Evolutionary conservation across 2,888 invertebrate species (phyloP), one percentile per base, ranked within the genome.

Genomic region (Rhingia rostrata): DNA sequence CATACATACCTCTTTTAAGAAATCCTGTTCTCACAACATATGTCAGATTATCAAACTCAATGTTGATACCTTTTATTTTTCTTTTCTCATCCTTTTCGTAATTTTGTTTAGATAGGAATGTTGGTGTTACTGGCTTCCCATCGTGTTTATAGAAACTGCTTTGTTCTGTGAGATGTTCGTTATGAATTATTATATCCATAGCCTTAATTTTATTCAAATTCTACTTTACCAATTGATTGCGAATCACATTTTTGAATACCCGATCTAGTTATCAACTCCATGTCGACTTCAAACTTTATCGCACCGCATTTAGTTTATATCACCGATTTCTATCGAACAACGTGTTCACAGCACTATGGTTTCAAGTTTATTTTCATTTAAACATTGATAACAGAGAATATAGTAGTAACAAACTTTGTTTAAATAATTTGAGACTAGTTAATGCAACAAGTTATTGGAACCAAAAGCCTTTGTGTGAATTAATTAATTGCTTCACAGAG

Each of bases 31-130:
- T 89, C 4, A 85, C 87, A 69, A 88, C 88, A 74, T 88, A 90
- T 6, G 86, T 85, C 43, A 91, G 87, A 86, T 91, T 89, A 6
- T 90, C 88, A 84, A 91, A 91, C 33, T 89, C 89, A 37, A 91
- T 89, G 74, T 90, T 88, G 37, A 91, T 80, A 67, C 88, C 88
- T 72, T 90, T 89, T 64, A 88, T 87, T 74, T 88, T 86, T 67
- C 86, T 88, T 74, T 88, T 87, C 58, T 89, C 39, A 7, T 33
- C 39, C 39, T 10, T 87, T 67, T 90, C 89, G 63, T 88, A 86
- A 3, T 88, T 22, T 22, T 87, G 58, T 35, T 61, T 53, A 4
- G 60, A 9, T 2, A 35, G 45, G 32, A 73, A 22, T 10, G 64
- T 43, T 43, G 79, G 0, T 6, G 39, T 47, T 4, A 49, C 35